A percentile compares a stretch with the other conserved stretches of the same genome.
Evolutionary conservation across 2,888 invertebrate species (phyloP).

Genomic region (Hyalella azteca): DNA sequence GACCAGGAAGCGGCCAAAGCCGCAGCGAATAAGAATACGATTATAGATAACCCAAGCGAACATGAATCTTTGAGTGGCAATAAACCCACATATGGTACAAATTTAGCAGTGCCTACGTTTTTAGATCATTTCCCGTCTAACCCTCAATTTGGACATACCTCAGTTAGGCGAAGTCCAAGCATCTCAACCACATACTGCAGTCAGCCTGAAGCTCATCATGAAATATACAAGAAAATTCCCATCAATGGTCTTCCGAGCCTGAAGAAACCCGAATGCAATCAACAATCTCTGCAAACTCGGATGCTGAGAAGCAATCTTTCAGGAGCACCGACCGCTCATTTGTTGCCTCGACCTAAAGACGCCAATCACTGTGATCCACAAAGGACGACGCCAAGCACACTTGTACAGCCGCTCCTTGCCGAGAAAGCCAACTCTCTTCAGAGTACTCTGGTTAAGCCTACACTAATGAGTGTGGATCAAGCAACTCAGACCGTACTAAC

Average conservation of each 20-base stretch:
- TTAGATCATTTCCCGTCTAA: slow-evolving; percentile 1
- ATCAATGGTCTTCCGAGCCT: background rate
- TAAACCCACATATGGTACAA: background rate
- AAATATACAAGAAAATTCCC: slow-evolving; percentile 34
- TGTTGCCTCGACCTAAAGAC: slow-evolving; percentile 4
- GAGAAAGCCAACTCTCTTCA: background rate
- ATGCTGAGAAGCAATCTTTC: background rate
- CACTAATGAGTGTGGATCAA: background rate
- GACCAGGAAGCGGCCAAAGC: background rate
- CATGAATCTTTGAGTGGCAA: background rate
- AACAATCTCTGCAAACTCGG: background rate
- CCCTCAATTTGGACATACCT: background rate
- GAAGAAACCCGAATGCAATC: background rate
- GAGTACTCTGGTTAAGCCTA: background rate
- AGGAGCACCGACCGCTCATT: background rate
- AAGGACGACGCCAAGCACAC: background rate
- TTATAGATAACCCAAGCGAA: too few species aligned
- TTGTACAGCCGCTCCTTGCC: background rate
- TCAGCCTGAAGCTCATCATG: slow-evolving; percentile 27
- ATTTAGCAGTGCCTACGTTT: background rate
- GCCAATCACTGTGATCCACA: background rate
- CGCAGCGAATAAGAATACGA: background rate
- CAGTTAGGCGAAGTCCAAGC: background rate
- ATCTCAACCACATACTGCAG: slow-evolving; percentile 21
- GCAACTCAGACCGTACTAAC: slow-evolving; percentile 24